A percentile compares a stretch with the other conserved stretches of the same genome.
These are phyloP conservation scores for Tiliqua scincoides DNA, from an alignment of 2,113 vertebrate genomes.

Conservation along the genomic window DNA sequence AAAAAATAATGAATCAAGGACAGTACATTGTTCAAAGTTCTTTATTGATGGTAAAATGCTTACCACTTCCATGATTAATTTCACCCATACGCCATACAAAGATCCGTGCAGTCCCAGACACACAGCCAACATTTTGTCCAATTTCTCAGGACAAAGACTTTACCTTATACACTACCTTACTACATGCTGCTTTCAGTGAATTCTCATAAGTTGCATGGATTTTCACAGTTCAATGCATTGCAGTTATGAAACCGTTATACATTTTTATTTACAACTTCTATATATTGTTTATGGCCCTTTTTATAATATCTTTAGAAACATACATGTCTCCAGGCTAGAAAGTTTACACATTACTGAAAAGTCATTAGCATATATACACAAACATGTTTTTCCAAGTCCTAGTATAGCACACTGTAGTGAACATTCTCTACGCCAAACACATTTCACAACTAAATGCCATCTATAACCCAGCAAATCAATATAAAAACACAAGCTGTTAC, in stretches of 20 bases:
- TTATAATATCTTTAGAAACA: conserved; percentile 53
- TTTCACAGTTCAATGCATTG: background rate
- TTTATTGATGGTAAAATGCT: conserved; percentile 54
- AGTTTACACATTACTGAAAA: conserved; percentile 47
- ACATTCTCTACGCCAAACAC: conserved; percentile 32
- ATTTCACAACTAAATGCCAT: conserved; percentile 34
- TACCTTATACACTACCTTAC: conserved; percentile 24
- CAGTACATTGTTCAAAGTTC: conserved; percentile 42
- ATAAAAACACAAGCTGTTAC: background rate
- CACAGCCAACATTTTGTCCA: background rate
- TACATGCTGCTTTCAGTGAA: conserved; percentile 29
- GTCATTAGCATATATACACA: conserved; percentile 44
- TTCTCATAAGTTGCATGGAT: conserved; percentile 62
- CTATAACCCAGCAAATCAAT: conserved; percentile 25
- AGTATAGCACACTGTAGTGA: conserved; percentile 44
- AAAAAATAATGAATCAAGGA: conserved; percentile 1
- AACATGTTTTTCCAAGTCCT: conserved; percentile 33
- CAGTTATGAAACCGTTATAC: conserved; percentile 53
- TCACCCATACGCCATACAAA: conserved; percentile 28
- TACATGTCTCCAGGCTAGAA: conserved; percentile 35
- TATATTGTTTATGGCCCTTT: conserved; percentile 31
- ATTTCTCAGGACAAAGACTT: background rate
- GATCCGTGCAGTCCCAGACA: background rate
- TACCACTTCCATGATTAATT: conserved; percentile 47
- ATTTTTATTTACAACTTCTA: conserved; percentile 64